Evolutionary conservation across 2,113 vertebrate genomes (phyloP).

Genomic region (Oncorhynchus mykiss): DNA sequence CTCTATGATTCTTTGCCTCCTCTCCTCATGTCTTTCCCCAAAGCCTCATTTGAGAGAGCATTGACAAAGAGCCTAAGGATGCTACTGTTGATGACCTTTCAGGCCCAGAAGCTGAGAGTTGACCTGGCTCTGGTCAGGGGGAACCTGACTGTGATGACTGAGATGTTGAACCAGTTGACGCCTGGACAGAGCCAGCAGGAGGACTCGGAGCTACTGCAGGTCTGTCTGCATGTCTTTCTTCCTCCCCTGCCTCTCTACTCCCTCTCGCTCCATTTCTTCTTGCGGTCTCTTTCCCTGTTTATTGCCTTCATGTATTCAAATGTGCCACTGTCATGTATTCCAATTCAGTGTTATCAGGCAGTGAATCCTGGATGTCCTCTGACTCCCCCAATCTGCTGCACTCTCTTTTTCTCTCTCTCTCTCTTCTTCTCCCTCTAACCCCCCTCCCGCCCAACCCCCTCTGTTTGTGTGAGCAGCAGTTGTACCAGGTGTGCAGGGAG

Average conservation of each 20-base stretch:
- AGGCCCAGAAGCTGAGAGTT: slow-evolving; percentile 85
- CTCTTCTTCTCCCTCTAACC: background rate
- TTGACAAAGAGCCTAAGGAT: too few species aligned
- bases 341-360: too few species aligned
- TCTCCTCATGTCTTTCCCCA: too few species aligned
- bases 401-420: background rate
- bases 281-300: background rate
- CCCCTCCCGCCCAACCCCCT: background rate
- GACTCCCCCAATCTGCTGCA: background rate
- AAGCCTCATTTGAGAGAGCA: too few species aligned
- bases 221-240: slow-evolving; percentile 50
- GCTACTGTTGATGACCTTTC: background rate
- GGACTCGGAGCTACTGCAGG: slow-evolving; percentile 88
- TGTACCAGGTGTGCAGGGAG: slow-evolving; percentile 79
- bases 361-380: background rate
- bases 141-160: slow-evolving; percentile 91
- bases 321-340: too few species aligned
- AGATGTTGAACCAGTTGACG: slow-evolving; percentile 89
- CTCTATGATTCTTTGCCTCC: too few species aligned
- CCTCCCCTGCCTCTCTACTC: background rate
- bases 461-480: slow-evolving; percentile 65
- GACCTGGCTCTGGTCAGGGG: slow-evolving; percentile 91
- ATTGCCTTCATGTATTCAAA: background rate
- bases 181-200: slow-evolving; percentile 80
- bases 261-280: background rate